phyloP scores from a whole-genome alignment of 2,797 vertebrate species.

The Phalanger gymnotis region DNA sequence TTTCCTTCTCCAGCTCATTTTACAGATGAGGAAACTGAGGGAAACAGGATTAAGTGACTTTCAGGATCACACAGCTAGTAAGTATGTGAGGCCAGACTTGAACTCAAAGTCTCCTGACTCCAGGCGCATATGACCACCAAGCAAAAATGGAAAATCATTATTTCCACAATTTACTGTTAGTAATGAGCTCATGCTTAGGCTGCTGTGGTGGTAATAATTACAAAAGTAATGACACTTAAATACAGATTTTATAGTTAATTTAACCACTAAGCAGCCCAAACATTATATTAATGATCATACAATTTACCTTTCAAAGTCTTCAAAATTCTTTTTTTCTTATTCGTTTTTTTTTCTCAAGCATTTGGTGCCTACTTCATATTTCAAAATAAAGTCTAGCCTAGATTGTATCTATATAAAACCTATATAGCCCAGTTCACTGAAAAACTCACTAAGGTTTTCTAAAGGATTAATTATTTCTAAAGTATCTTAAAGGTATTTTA shows the following conservation, averaged over 20 bases:
- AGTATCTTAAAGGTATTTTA: not conserved
- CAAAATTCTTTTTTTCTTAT: not conserved
- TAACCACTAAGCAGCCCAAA: not conserved
- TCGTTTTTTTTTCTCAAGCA: not conserved
- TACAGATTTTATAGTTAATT: not conserved
- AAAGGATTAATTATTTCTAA: not conserved
- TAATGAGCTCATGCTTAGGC: not conserved
- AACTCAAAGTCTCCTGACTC: not conserved
- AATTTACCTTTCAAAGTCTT: slow-evolving; percentile 7
- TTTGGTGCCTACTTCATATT: not conserved
- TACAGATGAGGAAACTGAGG: not conserved
- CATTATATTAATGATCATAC: not conserved
- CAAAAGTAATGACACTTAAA: not conserved
- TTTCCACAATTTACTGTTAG: slow-evolving; percentile 27
- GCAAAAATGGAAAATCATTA: not conserved
- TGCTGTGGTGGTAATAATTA: not conserved
- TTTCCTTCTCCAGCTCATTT: not conserved
- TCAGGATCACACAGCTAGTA: not conserved
- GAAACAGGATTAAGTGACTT: not conserved
- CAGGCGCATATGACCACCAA: not conserved
- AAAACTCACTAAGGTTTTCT: not conserved
- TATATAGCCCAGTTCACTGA: not conserved
- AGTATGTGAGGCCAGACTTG: not conserved
- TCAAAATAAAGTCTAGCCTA: not conserved
- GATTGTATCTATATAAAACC: slow-evolving; percentile 8